Conservation (phyloP, 2,113 vertebrate species). For the Myrmecobius fasciatus region DNA sequence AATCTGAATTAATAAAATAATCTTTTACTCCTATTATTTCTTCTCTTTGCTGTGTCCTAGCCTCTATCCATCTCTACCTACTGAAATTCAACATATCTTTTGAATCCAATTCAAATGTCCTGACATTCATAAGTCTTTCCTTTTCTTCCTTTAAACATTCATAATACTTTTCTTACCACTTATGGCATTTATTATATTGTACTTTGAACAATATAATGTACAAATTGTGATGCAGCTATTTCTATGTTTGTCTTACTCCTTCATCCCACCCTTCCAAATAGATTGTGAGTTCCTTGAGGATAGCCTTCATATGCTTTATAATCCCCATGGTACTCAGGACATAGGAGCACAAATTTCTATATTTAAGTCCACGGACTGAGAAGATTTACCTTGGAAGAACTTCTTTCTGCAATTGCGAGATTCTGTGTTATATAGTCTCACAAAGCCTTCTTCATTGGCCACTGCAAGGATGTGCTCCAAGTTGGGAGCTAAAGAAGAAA, state of each 20-base stretch:
- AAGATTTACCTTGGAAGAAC: conserved; percentile 89
- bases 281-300: conserved; percentile 28
- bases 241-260: conserved; percentile 14
- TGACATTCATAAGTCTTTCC: background rate
- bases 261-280: background rate
- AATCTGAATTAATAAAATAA: background rate
- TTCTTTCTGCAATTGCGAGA: conserved; percentile 75
- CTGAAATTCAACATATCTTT: conserved; percentile 3
- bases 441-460: conserved; percentile 96
- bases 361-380: background rate
- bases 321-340: background rate
- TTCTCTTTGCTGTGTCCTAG: background rate
- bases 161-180: background rate
- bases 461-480: conserved; percentile 89
- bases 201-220: no score
- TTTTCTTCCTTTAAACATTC: background rate
- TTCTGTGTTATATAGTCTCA: conserved; percentile 93
- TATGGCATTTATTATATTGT: background rate
- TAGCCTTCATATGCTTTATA: background rate
- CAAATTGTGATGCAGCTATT: conserved; percentile 25
- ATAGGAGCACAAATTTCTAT: background rate
- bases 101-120: background rate
- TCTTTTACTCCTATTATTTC: background rate
- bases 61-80: background rate
- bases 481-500: conserved; percentile 82